phyloP scores from a whole-genome alignment of 2,888 invertebrate genomes.

The Osmoderma eremita region DNA sequence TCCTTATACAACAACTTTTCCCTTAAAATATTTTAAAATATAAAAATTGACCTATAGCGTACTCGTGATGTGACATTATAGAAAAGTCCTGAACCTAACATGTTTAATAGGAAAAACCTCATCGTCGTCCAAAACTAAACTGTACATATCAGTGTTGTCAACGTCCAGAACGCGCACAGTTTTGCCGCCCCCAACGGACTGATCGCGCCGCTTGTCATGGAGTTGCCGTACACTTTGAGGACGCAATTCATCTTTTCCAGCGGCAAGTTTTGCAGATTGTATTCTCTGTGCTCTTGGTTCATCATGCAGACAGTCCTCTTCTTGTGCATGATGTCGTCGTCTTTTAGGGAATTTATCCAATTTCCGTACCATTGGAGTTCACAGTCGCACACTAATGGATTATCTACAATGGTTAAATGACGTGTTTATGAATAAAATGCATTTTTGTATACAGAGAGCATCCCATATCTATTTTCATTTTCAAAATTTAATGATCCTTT shows the following conservation, averaged over 20 bases:
- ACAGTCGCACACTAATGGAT: slow-evolving; percentile 88
- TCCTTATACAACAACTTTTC: slow-evolving; percentile 10
- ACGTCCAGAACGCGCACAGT: slow-evolving; percentile 42
- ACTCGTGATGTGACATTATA: slow-evolving; percentile 34
- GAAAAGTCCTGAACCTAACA: slow-evolving; percentile 25
- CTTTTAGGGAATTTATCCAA: slow-evolving; percentile 81
- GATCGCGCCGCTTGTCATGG: slow-evolving; percentile 45
- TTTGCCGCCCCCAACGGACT: slow-evolving; percentile 38
- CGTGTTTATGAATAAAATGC: not conserved
- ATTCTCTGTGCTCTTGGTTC: slow-evolving; percentile 83
- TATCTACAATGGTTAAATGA: slow-evolving; percentile 70
- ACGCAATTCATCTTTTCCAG: slow-evolving; percentile 86
- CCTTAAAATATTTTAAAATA: slow-evolving; percentile 25
- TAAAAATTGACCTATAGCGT: slow-evolving; percentile 36
- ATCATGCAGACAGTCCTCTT: slow-evolving; percentile 86
- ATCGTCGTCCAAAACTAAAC: slow-evolving; percentile 45
- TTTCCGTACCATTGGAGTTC: slow-evolving; percentile 88
- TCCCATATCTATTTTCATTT: too few relatives aligned
- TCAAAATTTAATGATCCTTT: too few relatives aligned
- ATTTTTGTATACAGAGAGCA: too few relatives aligned
- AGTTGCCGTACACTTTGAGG: slow-evolving; percentile 66
- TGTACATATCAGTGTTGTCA: slow-evolving; percentile 45
- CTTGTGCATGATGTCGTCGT: slow-evolving; percentile 90
- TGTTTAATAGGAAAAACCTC: slow-evolving; percentile 30
- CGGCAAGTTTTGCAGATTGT: slow-evolving; percentile 83